Evolutionary conservation across 2,797 vertebrate genomes (phyloP), one percentile per base, ranked within the genome.

Genomic region (Anguilla megastoma): DNA sequence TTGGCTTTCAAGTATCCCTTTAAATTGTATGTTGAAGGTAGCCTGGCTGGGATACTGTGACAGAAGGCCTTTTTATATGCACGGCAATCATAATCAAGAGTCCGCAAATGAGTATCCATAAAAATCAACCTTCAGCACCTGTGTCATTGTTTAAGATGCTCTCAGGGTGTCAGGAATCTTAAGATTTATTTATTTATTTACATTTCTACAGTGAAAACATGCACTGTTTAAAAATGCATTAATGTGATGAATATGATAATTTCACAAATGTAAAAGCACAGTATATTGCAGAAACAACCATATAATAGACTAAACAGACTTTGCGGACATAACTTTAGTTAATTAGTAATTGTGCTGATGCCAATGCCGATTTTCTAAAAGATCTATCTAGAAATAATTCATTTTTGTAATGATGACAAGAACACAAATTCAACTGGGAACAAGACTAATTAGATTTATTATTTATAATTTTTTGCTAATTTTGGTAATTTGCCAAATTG

Each of bases 121-220:
- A 69, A 69, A 27, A 69, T 69, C n/a, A 27, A 74, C 27, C 69
- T 74, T 74, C 69, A 74, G 33, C 69, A 74, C 69, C 27, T 74
- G 27, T 74, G 27, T 4, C 30, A 33, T 74, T 74, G 27, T 74
- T 74, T 74, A 74, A 33, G 18, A 74, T 21, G 18, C 30, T 74
- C 69, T 33, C 69, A 74, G 69, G 69, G 3, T 74, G 30, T 33
- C 27, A 33, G 69, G n/a, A n/a, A 69, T 69, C 8, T 7, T 8
- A 69, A 69, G 24, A 69, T 63, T 63, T 63, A n/a, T 66, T 27
- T 9, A 66, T 66, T 66, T n/a, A n/a, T 69, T 66, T 24, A 24
- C n/a, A 69, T 27, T 27, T 24, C 18, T 1, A 1, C n/a, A n/a
- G 0, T 58, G 24, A 69, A 69, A 27, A 27, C n/a, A n/a, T 2